Evolutionary conservation across 2,888 invertebrate genomes (phyloP).

Genomic region (Mimachlamys varia): DNA sequence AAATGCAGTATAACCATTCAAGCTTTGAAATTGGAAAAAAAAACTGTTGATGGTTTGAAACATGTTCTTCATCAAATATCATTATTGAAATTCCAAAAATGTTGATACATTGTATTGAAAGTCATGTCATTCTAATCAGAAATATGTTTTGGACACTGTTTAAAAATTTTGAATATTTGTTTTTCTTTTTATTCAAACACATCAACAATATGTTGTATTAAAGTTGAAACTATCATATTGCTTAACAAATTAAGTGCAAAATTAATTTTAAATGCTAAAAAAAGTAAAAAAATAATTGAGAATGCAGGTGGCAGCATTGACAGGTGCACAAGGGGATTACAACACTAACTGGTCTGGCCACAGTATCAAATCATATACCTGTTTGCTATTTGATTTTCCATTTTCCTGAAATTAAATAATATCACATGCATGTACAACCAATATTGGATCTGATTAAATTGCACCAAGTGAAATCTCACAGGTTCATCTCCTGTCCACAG

Average conservation of each 20-base stretch:
- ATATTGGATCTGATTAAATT: not conserved
- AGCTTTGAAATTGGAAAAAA: not conserved
- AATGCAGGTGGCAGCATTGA: not conserved
- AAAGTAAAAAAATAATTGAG: not conserved
- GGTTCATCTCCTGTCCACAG: not conserved
- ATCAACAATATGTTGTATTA: not conserved
- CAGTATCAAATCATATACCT: not conserved
- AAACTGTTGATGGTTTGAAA: not conserved
- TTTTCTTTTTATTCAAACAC: not conserved
- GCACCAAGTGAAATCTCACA: not conserved
- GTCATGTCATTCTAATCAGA: no score
- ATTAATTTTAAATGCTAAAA: not conserved
- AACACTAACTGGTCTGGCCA: not conserved
- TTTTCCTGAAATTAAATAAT: not conserved
- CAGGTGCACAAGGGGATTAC: constrained; percentile 1
- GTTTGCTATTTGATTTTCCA: constrained; percentile 5
- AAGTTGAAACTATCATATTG: not conserved
- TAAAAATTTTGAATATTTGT: no score
- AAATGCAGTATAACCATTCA: not conserved
- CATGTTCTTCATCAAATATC: not conserved
- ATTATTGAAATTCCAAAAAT: not conserved
- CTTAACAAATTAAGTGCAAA: constrained; percentile 6
- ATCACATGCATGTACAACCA: not conserved
- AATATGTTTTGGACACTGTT: no score
- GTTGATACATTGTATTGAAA: no score